Evolutionary conservation across 2,888 invertebrate genomes (phyloP).

Genomic region (Ypsolopha scabrella): DNA sequence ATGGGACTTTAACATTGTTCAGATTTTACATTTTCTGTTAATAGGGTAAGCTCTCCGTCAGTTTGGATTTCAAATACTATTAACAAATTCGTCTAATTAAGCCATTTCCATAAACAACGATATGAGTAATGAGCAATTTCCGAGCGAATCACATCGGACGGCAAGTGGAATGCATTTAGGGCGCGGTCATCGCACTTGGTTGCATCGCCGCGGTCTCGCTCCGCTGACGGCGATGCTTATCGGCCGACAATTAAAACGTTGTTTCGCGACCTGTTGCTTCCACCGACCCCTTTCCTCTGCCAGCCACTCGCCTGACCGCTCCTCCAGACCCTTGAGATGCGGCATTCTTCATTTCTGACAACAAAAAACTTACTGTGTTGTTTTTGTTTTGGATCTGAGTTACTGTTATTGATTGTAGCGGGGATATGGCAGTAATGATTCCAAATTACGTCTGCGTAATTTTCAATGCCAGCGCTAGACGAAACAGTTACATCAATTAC

Average conservation of each 20-base stretch:
- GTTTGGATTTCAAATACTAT: no score
- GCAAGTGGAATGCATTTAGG: constrained; percentile 37
- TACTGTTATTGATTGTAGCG: background rate
- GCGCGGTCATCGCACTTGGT: constrained; percentile 54
- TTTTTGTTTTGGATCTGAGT: background rate
- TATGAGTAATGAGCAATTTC: constrained; percentile 2
- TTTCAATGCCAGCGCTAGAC: background rate
- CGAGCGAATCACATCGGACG: constrained; percentile 1
- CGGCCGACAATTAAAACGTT: constrained; percentile 50
- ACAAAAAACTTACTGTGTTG: no score
- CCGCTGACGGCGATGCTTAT: constrained; percentile 59
- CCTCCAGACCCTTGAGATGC: no score
- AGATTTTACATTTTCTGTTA: no score
- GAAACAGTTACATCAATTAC: constrained; percentile 16
- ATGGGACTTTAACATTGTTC: no score
- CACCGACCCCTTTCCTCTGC: constrained; percentile 21
- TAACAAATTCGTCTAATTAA: background rate
- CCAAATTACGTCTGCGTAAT: background rate
- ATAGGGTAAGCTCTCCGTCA: no score
- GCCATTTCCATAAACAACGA: constrained; percentile 9
- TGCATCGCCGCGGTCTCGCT: constrained; percentile 46
- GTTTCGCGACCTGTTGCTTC: constrained; percentile 65
- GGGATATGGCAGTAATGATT: no score
- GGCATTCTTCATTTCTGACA: no score
- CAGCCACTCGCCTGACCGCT: constrained; percentile 19